Percentiles rank a stretch among this genome's conserved stretches.
Evolutionary conservation across 2,888 invertebrate genomes (phyloP).

Genomic region (Pyrgus malvae): DNA sequence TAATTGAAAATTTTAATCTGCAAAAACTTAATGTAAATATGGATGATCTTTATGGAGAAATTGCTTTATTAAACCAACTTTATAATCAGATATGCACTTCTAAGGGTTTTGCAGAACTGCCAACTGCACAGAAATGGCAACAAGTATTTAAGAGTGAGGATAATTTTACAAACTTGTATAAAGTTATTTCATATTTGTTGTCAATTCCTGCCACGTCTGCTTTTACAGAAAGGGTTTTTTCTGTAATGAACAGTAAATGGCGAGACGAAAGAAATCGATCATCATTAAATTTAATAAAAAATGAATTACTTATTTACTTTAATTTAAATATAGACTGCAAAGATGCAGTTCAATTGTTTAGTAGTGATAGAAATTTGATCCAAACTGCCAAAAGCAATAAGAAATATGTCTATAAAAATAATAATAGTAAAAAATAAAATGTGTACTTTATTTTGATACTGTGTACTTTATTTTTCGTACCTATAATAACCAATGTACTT

Average conservation of each 20-base stretch:
- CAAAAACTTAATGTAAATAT: not conserved
- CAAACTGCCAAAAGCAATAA: constrained; percentile 2
- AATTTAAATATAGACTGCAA: constrained; percentile 6
- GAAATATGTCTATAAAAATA: not conserved
- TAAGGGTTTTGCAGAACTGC: not conserved
- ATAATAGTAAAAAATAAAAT: not conserved
- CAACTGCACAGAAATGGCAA: constrained; percentile 24
- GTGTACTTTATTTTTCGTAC: constrained; percentile 1
- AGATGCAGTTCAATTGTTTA: not conserved
- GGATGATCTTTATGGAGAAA: not conserved
- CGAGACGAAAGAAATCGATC: not conserved
- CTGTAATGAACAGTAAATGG: not conserved
- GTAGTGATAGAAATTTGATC: not conserved
- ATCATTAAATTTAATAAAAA: not conserved
- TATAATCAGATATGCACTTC: not conserved
- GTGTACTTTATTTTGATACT: constrained; percentile 1
- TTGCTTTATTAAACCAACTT: not conserved
- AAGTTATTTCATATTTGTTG: constrained; percentile 27
- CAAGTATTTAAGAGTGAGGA: constrained; percentile 17
- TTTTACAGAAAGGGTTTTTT: constrained; percentile 24
- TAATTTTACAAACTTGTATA: constrained; percentile 19
- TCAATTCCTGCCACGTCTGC: constrained; percentile 33
- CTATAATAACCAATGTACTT: not conserved
- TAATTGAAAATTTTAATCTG: constrained; percentile 28
- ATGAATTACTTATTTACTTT: constrained; percentile 1